These are phyloP conservation scores for Leptopilina clavipes DNA, from an alignment of 1,140 invertebrate species.

Conservation along the genomic window DNA sequence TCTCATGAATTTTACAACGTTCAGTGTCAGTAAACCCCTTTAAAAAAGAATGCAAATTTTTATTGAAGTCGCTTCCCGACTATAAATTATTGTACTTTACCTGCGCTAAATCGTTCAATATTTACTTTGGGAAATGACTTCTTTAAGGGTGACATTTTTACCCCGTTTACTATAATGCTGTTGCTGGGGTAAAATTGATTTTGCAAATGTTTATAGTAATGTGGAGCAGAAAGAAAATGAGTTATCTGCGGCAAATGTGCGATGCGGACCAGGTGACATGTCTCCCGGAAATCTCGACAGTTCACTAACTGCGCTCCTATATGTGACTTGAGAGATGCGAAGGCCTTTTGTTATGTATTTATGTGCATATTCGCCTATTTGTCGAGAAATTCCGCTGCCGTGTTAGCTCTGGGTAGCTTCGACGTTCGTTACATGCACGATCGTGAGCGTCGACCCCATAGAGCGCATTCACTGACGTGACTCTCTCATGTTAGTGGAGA, in stretches of 20 bases:
- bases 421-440: conserved; percentile 58
- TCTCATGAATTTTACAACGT: conserved; percentile 4
- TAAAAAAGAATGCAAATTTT: conserved; percentile 6
- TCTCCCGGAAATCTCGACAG: conserved; percentile 39
- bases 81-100: not conserved
- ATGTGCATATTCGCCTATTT: conserved; percentile 68
- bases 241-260: conserved; percentile 5
- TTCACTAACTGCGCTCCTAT: conserved; percentile 38
- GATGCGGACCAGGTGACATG: conserved; percentile 29
- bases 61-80: not conserved
- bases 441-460: conserved; percentile 56
- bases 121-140: not conserved
- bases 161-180: too few species aligned
- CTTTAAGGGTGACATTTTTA: too few species aligned
- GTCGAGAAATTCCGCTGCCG: conserved; percentile 64
- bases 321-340: conserved; percentile 54
- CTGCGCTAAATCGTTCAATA: not conserved
- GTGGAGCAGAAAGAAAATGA: conserved; percentile 11
- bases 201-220: too few species aligned
- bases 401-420: conserved; percentile 64
- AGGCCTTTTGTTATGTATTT: conserved; percentile 63
- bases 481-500: conserved; percentile 30
- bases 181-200: too few species aligned
- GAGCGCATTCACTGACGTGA: conserved; percentile 43
- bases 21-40: not conserved